These are phyloP conservation scores for Euclidia mi DNA, from an alignment of 2,888 invertebrate species.

Conservation along the genomic window DNA sequence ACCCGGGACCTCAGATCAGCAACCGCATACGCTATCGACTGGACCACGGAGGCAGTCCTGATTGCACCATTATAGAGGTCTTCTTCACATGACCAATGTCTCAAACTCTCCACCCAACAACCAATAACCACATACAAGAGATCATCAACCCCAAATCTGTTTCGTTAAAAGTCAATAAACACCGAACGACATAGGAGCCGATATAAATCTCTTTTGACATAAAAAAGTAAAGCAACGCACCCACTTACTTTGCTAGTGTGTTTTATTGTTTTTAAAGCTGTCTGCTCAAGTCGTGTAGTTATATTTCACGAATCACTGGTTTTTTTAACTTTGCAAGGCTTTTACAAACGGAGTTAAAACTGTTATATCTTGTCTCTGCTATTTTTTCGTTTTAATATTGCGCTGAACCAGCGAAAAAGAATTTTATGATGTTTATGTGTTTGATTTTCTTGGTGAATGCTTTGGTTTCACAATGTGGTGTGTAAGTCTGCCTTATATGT, in stretches of 20 bases:
- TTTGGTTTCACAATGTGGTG: too few species aligned
- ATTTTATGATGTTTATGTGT: too few species aligned
- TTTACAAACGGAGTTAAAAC: slow-evolving; percentile 8
- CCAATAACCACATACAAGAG: too few species aligned
- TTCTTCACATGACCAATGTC: too few species aligned
- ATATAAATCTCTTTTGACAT: slow-evolving; percentile 10
- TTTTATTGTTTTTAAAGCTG: slow-evolving; percentile 42
- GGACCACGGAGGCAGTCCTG: too few species aligned
- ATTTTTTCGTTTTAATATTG: neutral
- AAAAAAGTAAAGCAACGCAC: slow-evolving; percentile 15
- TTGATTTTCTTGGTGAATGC: too few species aligned
- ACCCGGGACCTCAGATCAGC: too few species aligned
- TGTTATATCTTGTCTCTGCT: slow-evolving; percentile 4
- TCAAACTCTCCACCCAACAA: too few species aligned
- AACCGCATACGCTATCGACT: too few species aligned
- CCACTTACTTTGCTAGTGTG: slow-evolving; percentile 10
- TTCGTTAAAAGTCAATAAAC: slow-evolving; percentile 19
- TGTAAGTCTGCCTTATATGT: too few species aligned
- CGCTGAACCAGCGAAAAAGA: too few species aligned
- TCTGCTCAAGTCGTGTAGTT: slow-evolving; percentile 20
- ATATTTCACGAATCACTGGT: slow-evolving; percentile 30
- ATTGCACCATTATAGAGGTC: too few species aligned
- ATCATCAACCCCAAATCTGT: slow-evolving; percentile 7
- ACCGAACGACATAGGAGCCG: slow-evolving; percentile 5
- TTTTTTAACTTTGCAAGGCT: slow-evolving; percentile 14